phyloP scores from a whole-genome alignment of 2,888 invertebrate species.

The Orthosia gothica region DNA sequence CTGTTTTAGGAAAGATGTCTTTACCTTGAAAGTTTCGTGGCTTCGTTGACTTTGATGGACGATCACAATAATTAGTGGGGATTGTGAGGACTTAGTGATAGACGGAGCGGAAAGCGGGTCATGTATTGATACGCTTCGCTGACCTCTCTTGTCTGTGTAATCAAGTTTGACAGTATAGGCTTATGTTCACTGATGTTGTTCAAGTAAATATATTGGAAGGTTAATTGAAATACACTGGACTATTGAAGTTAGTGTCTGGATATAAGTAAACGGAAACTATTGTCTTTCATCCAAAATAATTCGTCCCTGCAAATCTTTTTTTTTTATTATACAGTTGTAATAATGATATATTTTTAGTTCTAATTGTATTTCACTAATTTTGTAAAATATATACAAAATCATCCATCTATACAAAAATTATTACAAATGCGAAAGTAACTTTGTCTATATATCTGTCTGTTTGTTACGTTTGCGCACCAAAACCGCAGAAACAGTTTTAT shows the following conservation, averaged over 20 bases:
- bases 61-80: constrained; percentile 75
- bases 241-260: not conserved
- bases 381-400: no score
- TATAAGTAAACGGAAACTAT: not conserved
- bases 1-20: constrained; percentile 45
- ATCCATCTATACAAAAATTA: no score
- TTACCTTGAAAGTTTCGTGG: constrained; percentile 82
- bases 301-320: no score
- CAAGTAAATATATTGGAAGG: not conserved
- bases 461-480: no score
- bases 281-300: no score
- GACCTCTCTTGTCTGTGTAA: not conserved
- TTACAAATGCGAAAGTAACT: no score
- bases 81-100: constrained; percentile 64
- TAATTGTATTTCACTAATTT: no score
- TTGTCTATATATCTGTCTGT: no score
- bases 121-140: not conserved
- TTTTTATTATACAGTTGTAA: no score
- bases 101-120: constrained; percentile 51
- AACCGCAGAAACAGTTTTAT: no score
- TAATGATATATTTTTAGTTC: no score
- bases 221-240: not conserved
- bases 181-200: constrained; percentile 7
- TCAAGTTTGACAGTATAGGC: constrained; percentile 3
- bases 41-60: constrained; percentile 82